phyloP scores from a whole-genome alignment of 2,113 vertebrate species.

The Pandion haliaetus region DNA sequence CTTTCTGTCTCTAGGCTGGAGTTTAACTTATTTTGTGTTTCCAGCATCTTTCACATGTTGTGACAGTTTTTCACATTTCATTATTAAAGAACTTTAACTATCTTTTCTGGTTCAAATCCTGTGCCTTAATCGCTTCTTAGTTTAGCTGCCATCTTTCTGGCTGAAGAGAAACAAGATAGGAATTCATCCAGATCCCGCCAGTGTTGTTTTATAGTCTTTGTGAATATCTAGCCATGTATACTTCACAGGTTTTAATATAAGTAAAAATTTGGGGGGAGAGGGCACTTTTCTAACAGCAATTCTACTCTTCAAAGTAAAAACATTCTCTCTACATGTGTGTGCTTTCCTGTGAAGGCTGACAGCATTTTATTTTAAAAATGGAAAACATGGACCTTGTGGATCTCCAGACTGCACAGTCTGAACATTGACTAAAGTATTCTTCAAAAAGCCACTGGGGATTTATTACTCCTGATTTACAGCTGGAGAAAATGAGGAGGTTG shows the following conservation, averaged over 20 bases:
- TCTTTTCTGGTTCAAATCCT: background rate
- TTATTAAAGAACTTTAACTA: background rate
- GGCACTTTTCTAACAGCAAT: background rate
- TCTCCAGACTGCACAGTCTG: background rate
- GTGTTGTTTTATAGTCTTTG: background rate
- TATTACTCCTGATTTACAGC: background rate
- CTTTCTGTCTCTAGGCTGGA: background rate
- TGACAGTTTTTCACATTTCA: background rate
- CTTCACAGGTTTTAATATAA: background rate
- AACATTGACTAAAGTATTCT: background rate
- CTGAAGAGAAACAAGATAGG: background rate
- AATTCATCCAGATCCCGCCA: background rate
- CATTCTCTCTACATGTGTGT: background rate
- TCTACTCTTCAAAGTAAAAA: background rate
- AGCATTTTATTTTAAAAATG: background rate
- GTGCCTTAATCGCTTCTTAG: background rate
- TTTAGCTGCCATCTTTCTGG: background rate
- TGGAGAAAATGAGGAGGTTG: background rate
- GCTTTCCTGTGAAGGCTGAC: background rate
- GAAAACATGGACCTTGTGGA: background rate
- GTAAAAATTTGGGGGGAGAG: background rate
- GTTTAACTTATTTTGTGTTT: background rate
- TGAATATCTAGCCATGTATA: background rate
- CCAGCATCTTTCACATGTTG: background rate
- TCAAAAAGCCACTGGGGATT: background rate